These are phyloP conservation scores for Chiridota heheva DNA, from an alignment of 35 echinoderm and acorn worm genomes.

Conservation along the genomic window DNA sequence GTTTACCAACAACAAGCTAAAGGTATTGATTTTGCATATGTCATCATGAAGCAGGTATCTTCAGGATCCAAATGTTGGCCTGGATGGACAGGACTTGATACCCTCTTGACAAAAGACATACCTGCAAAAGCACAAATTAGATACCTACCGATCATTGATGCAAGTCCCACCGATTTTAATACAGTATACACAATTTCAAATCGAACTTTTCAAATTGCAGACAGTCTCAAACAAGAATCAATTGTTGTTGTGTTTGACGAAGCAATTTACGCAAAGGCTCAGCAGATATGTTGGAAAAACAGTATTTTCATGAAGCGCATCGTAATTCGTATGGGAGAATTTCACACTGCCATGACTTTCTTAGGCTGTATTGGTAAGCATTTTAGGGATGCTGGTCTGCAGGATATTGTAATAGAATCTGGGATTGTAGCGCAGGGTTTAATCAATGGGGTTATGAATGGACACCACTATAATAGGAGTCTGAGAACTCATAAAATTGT, in stretches of 20 bases:
- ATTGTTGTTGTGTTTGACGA: slow-evolving; percentile 40
- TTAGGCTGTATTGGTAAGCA: slow-evolving; percentile 59
- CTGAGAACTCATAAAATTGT: slow-evolving; percentile 67
- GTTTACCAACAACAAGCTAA: neutral
- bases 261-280: slow-evolving; percentile 48
- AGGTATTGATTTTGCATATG: slow-evolving; percentile 11
- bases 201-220: slow-evolving; percentile 45
- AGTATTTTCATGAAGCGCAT: neutral
- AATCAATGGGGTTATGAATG: slow-evolving; percentile 43
- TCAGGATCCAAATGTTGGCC: neutral
- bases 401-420: slow-evolving; percentile 53
- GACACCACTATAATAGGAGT: slow-evolving; percentile 65
- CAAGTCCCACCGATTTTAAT: slow-evolving; percentile 50
- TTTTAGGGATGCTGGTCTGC: slow-evolving; percentile 70
- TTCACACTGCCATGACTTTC: slow-evolving; percentile 55
- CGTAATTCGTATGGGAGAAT: slow-evolving; percentile 48
- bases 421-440: slow-evolving; percentile 62
- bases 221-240: slow-evolving; percentile 18
- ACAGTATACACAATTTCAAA: slow-evolving; percentile 37
- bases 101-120: neutral
- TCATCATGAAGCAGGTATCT: slow-evolving; percentile 16
- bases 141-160: slow-evolving; percentile 68
- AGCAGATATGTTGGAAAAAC: slow-evolving; percentile 30
- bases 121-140: slow-evolving; percentile 31
- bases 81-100: slow-evolving; percentile 62